Percentiles rank a stretch among this genome's conserved stretches.
These are phyloP conservation scores for Ptychadena robeensis DNA, from an alignment of 2,797 vertebrate species.

Conservation along the genomic window DNA sequence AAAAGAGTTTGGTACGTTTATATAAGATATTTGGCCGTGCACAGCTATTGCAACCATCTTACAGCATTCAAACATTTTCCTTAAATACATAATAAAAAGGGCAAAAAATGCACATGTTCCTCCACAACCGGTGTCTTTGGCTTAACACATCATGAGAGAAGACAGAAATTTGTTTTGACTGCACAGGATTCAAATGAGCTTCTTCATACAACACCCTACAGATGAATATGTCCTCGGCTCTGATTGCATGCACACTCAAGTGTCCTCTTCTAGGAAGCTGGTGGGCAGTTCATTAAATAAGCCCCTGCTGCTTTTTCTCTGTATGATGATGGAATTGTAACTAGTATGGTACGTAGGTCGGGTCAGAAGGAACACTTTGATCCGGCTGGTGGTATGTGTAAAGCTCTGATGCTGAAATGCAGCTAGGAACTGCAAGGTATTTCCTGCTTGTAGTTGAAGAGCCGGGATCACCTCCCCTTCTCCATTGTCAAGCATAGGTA, in stretches of 20 bases:
- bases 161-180: slow-evolving; percentile 13
- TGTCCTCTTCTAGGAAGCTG: slow-evolving; percentile 43
- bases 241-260: slow-evolving; percentile 66
- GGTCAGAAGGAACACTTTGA: slow-evolving; percentile 64
- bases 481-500: slow-evolving; percentile 4
- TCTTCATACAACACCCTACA: slow-evolving; percentile 50
- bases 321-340: slow-evolving; percentile 58
- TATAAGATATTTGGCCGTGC: too few relatives aligned
- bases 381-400: slow-evolving; percentile 54
- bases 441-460: slow-evolving; percentile 62
- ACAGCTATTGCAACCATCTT: too few relatives aligned
- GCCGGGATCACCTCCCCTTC: slow-evolving; percentile 18
- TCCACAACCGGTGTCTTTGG: not conserved
- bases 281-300: slow-evolving; percentile 69
- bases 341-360: slow-evolving; percentile 55
- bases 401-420: slow-evolving; percentile 33
- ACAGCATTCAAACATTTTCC: too few relatives aligned
- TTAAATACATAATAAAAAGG: not conserved
- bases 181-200: slow-evolving; percentile 18
- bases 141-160: not conserved
- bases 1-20: too few relatives aligned
- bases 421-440: slow-evolving; percentile 60
- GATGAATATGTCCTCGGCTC: slow-evolving; percentile 74
- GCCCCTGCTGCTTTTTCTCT: slow-evolving; percentile 65
- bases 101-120: not conserved